A percentile compares a stretch with the other conserved stretches of the same genome.
These are phyloP conservation scores for Zaprionus camerounensis DNA, from an alignment of 1,140 invertebrate species.

Conservation along the genomic window DNA sequence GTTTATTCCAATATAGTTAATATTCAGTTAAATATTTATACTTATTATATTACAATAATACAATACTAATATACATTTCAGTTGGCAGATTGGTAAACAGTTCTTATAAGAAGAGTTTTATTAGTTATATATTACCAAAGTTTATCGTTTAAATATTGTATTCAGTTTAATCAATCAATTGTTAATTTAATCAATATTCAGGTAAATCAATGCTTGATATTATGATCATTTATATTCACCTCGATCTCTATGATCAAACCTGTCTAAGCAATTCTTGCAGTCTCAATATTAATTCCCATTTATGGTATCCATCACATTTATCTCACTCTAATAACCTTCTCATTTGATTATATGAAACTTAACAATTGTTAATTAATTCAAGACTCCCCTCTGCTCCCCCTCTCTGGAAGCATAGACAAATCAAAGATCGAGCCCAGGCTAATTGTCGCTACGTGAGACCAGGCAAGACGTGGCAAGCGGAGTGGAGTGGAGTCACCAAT, in stretches of 20 bases:
- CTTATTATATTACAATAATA: too few species aligned
- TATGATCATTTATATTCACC: neutral
- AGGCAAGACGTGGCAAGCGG: too few species aligned
- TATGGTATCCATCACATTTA: constrained; percentile 6
- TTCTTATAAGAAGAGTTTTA: too few species aligned
- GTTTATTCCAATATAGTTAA: neutral
- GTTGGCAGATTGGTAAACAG: too few species aligned
- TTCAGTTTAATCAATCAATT: neutral
- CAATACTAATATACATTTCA: too few species aligned
- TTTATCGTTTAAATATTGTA: neutral
- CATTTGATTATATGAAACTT: constrained; percentile 24
- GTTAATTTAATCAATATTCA: neutral
- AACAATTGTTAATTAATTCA: constrained; percentile 41
- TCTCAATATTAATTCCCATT: neutral
- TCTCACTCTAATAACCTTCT: constrained; percentile 23
- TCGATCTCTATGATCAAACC: neutral
- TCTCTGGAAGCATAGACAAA: neutral
- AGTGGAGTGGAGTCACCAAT: constrained; percentile 47
- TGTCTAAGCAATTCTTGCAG: neutral
- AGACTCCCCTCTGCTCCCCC: neutral
- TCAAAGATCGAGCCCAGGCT: constrained; percentile 33
- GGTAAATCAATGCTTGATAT: neutral
- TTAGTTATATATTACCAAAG: too few species aligned
- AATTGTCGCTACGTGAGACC: constrained; percentile 51
- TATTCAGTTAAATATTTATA: too few species aligned